Evolutionary conservation across 2,888 invertebrate genomes (phyloP).

Genomic region (Gibbula magus): DNA sequence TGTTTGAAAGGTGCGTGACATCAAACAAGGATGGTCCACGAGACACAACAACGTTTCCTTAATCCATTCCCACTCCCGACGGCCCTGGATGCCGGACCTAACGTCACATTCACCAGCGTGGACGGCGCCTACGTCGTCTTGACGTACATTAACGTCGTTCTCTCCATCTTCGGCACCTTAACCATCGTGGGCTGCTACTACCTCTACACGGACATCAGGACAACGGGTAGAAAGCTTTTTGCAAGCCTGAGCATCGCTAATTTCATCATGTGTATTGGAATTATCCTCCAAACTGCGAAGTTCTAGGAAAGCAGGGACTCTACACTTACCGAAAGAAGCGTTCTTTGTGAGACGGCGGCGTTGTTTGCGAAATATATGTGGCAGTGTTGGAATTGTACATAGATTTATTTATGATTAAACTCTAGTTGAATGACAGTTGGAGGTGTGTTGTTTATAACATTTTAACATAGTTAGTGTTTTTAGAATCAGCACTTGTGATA

Average conservation of each 20-base stretch:
- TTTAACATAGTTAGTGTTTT: too few relatives aligned
- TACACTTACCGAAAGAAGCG: conserved; percentile 25
- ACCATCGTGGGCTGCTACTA: conserved; percentile 41
- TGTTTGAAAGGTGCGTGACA: too few relatives aligned
- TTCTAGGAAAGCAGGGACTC: conserved; percentile 32
- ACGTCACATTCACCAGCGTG: conserved; percentile 30
- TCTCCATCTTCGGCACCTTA: conserved; percentile 48
- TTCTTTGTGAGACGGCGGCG: conserved; percentile 48
- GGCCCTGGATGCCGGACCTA: neutral
- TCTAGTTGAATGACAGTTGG: too few relatives aligned
- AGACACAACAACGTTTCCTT: too few relatives aligned
- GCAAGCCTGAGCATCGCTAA: conserved; percentile 52
- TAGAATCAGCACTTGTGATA: too few relatives aligned
- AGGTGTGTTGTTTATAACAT: too few relatives aligned
- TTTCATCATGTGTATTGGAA: conserved; percentile 45
- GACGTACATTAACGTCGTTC: conserved; percentile 43
- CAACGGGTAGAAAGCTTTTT: conserved; percentile 49
- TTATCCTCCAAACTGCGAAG: conserved; percentile 47
- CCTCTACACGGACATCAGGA: conserved; percentile 44
- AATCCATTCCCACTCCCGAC: neutral
- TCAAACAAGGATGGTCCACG: neutral
- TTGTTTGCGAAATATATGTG: conserved; percentile 45
- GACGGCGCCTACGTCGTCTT: conserved; percentile 43
- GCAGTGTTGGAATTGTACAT: too few relatives aligned
- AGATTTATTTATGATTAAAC: too few relatives aligned